Percentiles rank a stretch among this genome's conserved stretches.
These are phyloP conservation scores for Hylia prasina DNA, from an alignment of 2,113 vertebrate genomes.

Conservation along the genomic window DNA sequence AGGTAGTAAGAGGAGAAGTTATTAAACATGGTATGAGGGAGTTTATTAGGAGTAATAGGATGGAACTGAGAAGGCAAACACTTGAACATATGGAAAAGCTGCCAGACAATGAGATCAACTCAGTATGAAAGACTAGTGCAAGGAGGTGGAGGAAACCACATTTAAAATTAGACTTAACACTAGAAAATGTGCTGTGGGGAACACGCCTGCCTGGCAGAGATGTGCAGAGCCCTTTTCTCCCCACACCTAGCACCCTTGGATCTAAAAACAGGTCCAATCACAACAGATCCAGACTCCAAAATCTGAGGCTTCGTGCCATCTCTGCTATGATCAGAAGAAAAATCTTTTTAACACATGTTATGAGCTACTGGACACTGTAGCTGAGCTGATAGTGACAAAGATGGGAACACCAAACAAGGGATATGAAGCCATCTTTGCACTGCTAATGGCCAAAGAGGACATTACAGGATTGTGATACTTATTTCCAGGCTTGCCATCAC, in stretches of 20 bases:
- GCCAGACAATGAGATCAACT: neutral
- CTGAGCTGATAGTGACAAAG: neutral
- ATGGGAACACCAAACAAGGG: neutral
- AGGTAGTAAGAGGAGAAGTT: slow-evolving; percentile 26
- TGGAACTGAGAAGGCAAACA: neutral
- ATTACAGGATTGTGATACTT: neutral
- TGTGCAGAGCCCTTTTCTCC: neutral
- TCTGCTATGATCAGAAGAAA: neutral
- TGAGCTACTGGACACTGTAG: neutral
- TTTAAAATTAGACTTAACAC: neutral
- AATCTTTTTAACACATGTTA: neutral
- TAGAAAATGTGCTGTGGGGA: neutral
- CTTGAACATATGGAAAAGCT: neutral
- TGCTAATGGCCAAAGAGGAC: neutral
- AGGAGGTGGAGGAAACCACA: neutral
- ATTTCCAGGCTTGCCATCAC: neutral
- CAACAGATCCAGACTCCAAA: neutral
- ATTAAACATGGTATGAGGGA: slow-evolving; percentile 1
- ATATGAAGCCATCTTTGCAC: neutral
- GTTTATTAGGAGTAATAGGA: slow-evolving; percentile 13
- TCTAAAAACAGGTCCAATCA: neutral
- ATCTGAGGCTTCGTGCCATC: neutral
- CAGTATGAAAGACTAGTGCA: neutral
- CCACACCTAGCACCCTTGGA: neutral
- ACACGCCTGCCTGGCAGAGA: neutral